Evolutionary conservation across 1,140 invertebrate species (phyloP), one percentile per base, ranked within the genome.

Genomic region (Macrobrachium nipponense): DNA sequence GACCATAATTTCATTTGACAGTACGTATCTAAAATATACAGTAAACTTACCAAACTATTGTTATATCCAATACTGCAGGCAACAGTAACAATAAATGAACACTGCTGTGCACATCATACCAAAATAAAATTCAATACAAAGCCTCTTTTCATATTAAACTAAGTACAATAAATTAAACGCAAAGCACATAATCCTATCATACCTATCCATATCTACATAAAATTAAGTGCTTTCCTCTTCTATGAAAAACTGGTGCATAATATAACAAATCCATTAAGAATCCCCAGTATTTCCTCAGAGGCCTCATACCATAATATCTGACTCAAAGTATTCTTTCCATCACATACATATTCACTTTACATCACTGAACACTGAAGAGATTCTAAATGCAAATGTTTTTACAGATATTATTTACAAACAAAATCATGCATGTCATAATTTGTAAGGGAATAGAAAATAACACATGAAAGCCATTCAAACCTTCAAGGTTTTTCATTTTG

Each of bases 391-490:
- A 80, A 59, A 43, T 66, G 62, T 62, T 80, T 51, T 51, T 51
- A 51, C 51, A 51, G 51, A 51, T 11, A 36, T 61, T 80, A 80
- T 80, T 66, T 80, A 80, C 78, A 80, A 36, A 51, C 12, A 70
- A 70, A 43, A 70, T 14, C 78, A 80, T 80, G 78, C 78, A 66
- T 79, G 61, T 62, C 78, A 44, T 80, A 51, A 51, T 44, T 80
- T 44, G 36, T 12, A 64, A 62, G 43, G 58, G 36, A 44, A 80
- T 61, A 79, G n/a, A 27, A 27, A 62, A 62, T 62, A 62, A 79
- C 62, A 43, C 36, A 80, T 44, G 14, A 17, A 62, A 80, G 78
- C 78, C 43, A 62, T 44, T 62, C 78, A 66, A 27, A 79, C 23
- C 60, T 23, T 79, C 60, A 79, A 58, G 60, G 23, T 27, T 61